Percentiles rank a stretch among this genome's conserved stretches.
These are phyloP conservation scores for Carettochelys insculpta DNA, from an alignment of 2,113 vertebrate genomes.

Conservation along the genomic window DNA sequence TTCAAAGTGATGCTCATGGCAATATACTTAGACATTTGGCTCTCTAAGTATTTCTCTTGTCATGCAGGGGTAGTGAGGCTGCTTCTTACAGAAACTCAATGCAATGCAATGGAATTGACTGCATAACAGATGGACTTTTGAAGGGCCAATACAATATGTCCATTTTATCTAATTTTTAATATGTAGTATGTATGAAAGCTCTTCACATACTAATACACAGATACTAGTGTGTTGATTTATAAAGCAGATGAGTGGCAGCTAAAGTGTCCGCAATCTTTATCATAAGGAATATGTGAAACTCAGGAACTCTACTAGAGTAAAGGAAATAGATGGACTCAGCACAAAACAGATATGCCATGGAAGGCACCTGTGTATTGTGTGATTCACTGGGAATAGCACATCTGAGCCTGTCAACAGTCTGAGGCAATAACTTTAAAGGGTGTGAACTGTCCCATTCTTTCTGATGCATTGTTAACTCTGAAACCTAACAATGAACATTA, in stretches of 20 bases:
- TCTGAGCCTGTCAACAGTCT: constrained; percentile 10
- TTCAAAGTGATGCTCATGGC: neutral
- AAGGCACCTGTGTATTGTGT: neutral
- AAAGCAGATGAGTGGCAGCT: neutral
- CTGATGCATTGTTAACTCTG: constrained; percentile 57
- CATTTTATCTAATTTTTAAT: neutral
- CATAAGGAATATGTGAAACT: neutral
- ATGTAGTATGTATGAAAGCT: neutral
- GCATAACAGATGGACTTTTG: neutral
- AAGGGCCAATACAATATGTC: neutral
- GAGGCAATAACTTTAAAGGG: constrained; percentile 33
- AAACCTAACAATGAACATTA: constrained; percentile 49
- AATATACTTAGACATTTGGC: neutral
- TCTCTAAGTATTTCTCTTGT: neutral
- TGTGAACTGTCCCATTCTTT: constrained; percentile 38
- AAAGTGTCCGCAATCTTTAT: neutral
- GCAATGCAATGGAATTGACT: neutral
- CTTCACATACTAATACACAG: neutral
- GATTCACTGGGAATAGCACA: neutral
- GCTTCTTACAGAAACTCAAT: neutral
- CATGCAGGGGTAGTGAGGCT: neutral
- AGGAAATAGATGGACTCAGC: neutral
- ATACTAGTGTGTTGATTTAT: neutral
- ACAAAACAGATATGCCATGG: neutral
- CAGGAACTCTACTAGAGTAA: neutral